Percentiles rank a stretch among this genome's conserved stretches.
Conservation (phyloP, 2,113 vertebrate genomes). For the Tichodroma muraria region DNA sequence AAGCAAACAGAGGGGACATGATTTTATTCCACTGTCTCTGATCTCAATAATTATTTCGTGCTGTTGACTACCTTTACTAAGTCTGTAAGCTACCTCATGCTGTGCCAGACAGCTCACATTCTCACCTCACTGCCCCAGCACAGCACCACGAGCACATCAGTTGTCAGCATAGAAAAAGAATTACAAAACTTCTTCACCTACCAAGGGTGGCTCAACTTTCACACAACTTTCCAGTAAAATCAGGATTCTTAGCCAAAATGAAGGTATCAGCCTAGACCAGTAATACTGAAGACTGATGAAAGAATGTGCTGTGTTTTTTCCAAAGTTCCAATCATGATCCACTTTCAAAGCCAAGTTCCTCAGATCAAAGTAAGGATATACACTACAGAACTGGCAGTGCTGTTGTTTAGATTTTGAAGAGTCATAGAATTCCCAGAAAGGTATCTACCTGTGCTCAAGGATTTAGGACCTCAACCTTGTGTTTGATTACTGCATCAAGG, state of each 20-base stretch:
- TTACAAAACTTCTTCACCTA: neutral
- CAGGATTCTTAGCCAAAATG: neutral
- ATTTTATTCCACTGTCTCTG: neutral
- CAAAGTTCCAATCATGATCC: neutral
- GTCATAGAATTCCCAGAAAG: neutral
- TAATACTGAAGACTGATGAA: neutral
- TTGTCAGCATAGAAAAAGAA: neutral
- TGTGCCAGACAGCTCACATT: neutral
- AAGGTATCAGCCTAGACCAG: neutral
- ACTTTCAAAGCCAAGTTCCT: neutral
- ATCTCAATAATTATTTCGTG: neutral
- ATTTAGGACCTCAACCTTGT: neutral
- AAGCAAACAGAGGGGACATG: neutral
- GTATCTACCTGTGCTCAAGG: neutral
- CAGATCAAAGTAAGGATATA: neutral
- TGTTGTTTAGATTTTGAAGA: neutral
- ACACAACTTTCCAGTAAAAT: neutral
- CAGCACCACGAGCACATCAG: accelerated
- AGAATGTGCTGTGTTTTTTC: neutral
- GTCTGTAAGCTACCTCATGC: neutral
- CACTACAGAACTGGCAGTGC: neutral
- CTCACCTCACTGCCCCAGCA: neutral
- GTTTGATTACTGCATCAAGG: neutral
- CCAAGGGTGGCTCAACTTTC: neutral
- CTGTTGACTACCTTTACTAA: neutral